Base-by-base conservation (phyloP, 2,797 vertebrate species). In the Rhodeus uyekii region DNA sequence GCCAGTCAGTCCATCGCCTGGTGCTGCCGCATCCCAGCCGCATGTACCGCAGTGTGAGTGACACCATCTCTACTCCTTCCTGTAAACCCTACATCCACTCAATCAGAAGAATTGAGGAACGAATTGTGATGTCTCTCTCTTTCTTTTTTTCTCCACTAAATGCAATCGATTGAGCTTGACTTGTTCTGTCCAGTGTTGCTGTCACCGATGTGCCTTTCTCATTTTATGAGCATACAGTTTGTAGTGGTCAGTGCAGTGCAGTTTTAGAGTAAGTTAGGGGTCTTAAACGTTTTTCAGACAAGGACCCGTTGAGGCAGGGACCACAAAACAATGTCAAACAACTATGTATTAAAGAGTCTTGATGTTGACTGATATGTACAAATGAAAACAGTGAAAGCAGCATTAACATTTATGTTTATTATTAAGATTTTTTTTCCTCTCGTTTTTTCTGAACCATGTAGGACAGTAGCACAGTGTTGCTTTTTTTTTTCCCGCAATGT, bases 1-100 rank as follows among this genome's bases (percentile, higher is more conserved):
- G 92, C 89, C 97, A 96, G 86, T 97, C 95, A 0, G 94, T 97
- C 55, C 97, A 99, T 86, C 93, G 97, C 3, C 85, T 99, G 88
- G 89, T 96, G 85, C 92, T 99, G 84, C 95, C 96, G 0, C 98
- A 99, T 77, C 98, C 97, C 1, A 90, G 95, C 1, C 92, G 95
- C 86, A 94, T 97, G 95, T 98, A 97, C 87, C 95, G 95, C 88
- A 96, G 96, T 8, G 98, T 99, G 92, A 96, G 98, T 96, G 1
- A 24, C 42, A 16, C 5, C 8, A 19, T 16, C 53, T 24, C 48
- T 38, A 14, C 8, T 50, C 1, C 13, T 46, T 18, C 14, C 53
- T 55, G n/a, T 10, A 39, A 39, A 39, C 38, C 38, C 38, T 39
- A 39, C 38, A 39, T 9, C 9, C 38, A 39, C 38, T 39, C 8